Conservation (phyloP, 2,888 invertebrate species). For the Caenorhabditis sp. region DNA sequence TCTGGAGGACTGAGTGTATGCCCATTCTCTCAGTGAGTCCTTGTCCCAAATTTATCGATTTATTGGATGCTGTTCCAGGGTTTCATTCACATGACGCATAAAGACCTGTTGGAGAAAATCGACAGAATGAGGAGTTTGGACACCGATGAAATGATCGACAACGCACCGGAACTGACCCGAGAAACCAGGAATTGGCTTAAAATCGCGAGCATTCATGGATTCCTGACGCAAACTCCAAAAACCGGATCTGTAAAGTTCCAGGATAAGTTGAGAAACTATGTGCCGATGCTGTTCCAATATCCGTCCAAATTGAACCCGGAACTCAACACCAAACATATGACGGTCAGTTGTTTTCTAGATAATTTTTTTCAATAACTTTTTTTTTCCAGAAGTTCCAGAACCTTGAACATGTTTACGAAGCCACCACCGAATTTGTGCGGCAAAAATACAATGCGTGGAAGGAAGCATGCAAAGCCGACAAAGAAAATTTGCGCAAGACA, state of each 20-base stretch:
- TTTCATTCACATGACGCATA: constrained; percentile 4
- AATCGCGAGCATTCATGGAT: constrained; percentile 6
- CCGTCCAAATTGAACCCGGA: not conserved
- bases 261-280: not conserved
- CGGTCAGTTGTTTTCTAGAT: constrained; percentile 1
- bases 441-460: constrained; percentile 7
- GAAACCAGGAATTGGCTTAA: constrained; percentile 9
- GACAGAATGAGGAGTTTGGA: not conserved
- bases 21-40: constrained; percentile 26
- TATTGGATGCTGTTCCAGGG: constrained; percentile 1
- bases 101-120: not conserved
- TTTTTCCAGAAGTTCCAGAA: not conserved
- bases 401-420: not conserved
- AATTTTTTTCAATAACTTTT: not conserved
- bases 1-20: constrained; percentile 18
- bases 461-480: constrained; percentile 8
- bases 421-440: constrained; percentile 17
- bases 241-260: too few species aligned
- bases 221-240: too few species aligned
- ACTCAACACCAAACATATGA: not conserved
- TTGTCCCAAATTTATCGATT: not conserved
- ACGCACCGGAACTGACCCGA: not conserved
- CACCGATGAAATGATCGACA: not conserved
- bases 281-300: constrained; percentile 28
- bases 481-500: not conserved